Evolutionary conservation across 2,113 vertebrate species (phyloP).

Genomic region (Xiphophorus hellerii): DNA sequence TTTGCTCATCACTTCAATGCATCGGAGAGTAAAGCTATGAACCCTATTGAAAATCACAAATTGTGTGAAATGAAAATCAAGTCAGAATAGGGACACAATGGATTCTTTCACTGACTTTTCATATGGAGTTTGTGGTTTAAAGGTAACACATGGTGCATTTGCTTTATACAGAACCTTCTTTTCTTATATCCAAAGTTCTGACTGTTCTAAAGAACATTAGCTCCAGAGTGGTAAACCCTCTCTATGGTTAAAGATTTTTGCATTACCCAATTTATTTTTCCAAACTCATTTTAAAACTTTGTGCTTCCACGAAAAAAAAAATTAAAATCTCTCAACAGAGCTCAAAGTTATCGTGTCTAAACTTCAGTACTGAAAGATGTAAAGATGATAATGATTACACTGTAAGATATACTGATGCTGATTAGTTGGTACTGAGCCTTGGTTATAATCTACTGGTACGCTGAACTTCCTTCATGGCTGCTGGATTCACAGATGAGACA

Average conservation of each 20-base stretch:
- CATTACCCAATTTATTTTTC: conserved; percentile 40
- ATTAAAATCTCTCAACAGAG: conserved; percentile 3
- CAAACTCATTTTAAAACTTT: conserved; percentile 31
- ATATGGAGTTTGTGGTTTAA: conserved; percentile 29
- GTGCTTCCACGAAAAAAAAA: background rate
- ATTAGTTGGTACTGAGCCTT: conserved; percentile 49
- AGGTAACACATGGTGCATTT: conserved; percentile 25
- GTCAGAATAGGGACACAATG: conserved; percentile 40
- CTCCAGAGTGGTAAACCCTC: conserved; percentile 31
- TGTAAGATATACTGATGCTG: conserved; percentile 31
- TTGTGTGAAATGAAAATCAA: conserved; percentile 42
- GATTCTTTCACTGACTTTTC: conserved; percentile 37
- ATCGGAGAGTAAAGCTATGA: conserved; percentile 84
- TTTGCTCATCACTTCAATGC: conserved; percentile 77
- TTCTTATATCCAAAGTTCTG: conserved; percentile 11
- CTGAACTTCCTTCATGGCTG: conserved; percentile 58
- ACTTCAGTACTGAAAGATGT: conserved; percentile 23
- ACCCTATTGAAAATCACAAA: conserved; percentile 84
- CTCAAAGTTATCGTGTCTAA: conserved; percentile 25
- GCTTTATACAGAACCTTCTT: conserved; percentile 16
- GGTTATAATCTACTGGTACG: conserved; percentile 61
- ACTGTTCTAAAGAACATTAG: conserved; percentile 29
- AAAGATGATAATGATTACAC: conserved; percentile 31
- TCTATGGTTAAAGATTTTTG: conserved; percentile 49
- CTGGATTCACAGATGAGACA: conserved; percentile 67